These are phyloP conservation scores for Lordiphosa stackelbergi DNA, from an alignment of 1,140 invertebrate genomes.

Conservation along the genomic window DNA sequence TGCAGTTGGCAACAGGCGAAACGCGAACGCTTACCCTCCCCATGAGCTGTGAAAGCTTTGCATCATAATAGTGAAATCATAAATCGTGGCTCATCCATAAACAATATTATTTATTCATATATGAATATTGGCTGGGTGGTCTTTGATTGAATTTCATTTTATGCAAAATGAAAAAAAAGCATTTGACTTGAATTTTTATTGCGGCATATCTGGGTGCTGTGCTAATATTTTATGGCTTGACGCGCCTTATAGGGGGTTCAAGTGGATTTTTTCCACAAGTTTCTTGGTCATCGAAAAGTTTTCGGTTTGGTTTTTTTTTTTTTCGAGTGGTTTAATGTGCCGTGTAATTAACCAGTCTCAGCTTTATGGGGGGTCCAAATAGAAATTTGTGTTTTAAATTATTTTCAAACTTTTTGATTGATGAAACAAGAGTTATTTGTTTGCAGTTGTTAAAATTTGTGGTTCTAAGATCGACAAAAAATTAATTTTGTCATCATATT, in stretches of 20 bases:
- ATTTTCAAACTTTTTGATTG: constrained; percentile 1
- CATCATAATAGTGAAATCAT: not conserved
- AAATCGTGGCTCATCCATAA: not conserved
- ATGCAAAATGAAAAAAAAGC: constrained; percentile 33
- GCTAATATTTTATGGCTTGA: constrained; percentile 46
- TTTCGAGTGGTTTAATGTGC: constrained; percentile 30
- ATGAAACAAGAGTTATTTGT: constrained; percentile 4
- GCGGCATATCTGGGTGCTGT: constrained; percentile 54
- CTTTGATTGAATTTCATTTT: constrained; percentile 63
- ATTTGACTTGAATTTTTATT: constrained; percentile 59
- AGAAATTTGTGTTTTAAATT: constrained; percentile 9
- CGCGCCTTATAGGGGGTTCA: constrained; percentile 28
- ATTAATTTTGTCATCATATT: too few relatives aligned
- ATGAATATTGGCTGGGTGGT: constrained; percentile 48
- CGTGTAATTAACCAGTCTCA: constrained; percentile 68
- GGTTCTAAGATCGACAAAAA: too few relatives aligned
- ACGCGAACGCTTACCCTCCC: too few relatives aligned
- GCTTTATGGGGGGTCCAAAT: constrained; percentile 34
- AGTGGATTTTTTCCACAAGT: constrained; percentile 22
- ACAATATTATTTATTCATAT: constrained; percentile 14
- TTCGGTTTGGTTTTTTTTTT: not conserved
- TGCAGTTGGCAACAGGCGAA: too few relatives aligned
- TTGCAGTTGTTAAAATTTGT: too few relatives aligned
- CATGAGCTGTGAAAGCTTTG: too few relatives aligned
- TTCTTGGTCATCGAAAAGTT: constrained; percentile 36